Percentiles rank a stretch among this genome's conserved stretches.
Evolutionary conservation across 2,888 invertebrate species (phyloP).

Genomic region (Hoplodrina blanda): DNA sequence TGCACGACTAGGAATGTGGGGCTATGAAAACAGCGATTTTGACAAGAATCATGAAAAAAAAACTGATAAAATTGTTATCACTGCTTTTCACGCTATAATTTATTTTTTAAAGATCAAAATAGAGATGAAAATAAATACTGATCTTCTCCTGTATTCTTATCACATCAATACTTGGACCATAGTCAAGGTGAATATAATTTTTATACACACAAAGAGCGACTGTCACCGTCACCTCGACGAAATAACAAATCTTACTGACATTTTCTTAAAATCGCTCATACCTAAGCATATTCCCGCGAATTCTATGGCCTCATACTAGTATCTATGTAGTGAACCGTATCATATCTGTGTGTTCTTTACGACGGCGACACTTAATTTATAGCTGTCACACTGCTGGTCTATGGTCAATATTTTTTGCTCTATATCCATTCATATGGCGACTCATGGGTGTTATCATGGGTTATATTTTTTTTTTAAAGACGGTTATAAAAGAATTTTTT

Average conservation of each 20-base stretch:
- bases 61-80: no score
- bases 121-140: no score
- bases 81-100: no score
- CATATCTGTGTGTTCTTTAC: constrained; percentile 71
- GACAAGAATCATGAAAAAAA: neutral
- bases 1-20: constrained; percentile 59
- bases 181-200: no score
- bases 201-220: no score
- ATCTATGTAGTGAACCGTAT: constrained; percentile 60
- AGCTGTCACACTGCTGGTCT: constrained; percentile 69
- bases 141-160: no score
- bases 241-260: neutral
- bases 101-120: no score
- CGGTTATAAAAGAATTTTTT: constrained; percentile 22
- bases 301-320: constrained; percentile 27
- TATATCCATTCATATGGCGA: constrained; percentile 60
- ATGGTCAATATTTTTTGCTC: constrained; percentile 79
- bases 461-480: constrained; percentile 29
- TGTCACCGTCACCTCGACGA: no score
- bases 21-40: constrained; percentile 32
- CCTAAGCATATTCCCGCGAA: constrained; percentile 7
- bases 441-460: constrained; percentile 54
- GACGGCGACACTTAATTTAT: constrained; percentile 80
- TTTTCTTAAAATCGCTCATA: neutral
- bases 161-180: no score